A percentile compares a stretch with the other conserved stretches of the same genome.
Conservation (phyloP, 2,113 vertebrate species). For the Phalacrocorax aristotelis region DNA sequence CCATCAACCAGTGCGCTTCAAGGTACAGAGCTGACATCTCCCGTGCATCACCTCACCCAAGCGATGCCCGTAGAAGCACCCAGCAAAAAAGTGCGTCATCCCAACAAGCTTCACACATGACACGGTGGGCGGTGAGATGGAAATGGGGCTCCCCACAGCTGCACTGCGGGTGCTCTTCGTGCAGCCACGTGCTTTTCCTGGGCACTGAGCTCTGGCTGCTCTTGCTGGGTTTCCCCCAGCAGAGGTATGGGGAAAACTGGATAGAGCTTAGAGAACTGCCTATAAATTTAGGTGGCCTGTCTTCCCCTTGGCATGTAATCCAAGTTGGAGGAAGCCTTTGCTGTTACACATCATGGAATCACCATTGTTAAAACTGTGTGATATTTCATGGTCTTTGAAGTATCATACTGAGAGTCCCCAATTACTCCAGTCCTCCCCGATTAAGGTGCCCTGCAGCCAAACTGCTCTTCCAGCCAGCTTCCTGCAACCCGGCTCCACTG, state of each 20-base stretch:
- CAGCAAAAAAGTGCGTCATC: neutral
- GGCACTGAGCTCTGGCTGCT: neutral
- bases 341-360: too few relatives aligned
- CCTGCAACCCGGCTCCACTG: neutral
- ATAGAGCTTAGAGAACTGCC: neutral
- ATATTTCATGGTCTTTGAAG: neutral
- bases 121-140: neutral
- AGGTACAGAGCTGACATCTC: neutral
- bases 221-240: neutral
- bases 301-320: too few relatives aligned
- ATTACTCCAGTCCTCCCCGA: neutral
- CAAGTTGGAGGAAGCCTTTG: neutral
- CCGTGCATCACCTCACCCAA: neutral
- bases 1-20: neutral
- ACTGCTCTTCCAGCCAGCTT: neutral
- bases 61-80: neutral
- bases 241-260: neutral
- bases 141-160: neutral
- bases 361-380: rapidly evolving
- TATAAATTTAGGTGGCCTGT: neutral
- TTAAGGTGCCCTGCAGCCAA: neutral
- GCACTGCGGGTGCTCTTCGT: rapidly evolving
- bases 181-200: neutral
- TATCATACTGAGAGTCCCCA: too few relatives aligned
- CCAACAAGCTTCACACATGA: neutral